Percentiles rank a stretch among this genome's conserved stretches.
These are phyloP conservation scores for Noctilio leporinus DNA, from an alignment of 2,113 vertebrate genomes.

Conservation along the genomic window DNA sequence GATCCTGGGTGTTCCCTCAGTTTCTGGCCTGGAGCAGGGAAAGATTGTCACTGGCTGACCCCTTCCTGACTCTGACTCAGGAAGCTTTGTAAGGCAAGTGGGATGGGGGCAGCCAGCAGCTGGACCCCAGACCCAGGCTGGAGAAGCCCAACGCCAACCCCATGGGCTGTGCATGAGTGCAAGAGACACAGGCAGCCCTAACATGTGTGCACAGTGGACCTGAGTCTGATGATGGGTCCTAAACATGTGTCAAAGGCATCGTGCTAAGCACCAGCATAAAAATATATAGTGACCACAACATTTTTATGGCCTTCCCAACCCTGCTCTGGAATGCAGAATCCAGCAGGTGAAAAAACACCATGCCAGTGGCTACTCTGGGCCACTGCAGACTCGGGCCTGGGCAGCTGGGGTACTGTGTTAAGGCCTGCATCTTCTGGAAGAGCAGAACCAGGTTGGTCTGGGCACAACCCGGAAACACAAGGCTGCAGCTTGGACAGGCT, in stretches of 20 bases:
- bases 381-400: not conserved
- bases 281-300: conserved; percentile 76
- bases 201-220: not conserved
- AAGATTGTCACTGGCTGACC: not conserved
- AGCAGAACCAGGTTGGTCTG: not conserved
- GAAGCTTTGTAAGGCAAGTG: not conserved
- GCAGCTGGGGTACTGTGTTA: not conserved
- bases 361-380: conserved; percentile 24
- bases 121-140: not conserved
- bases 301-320: conserved; percentile 76
- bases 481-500: too few species aligned
- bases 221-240: conserved; percentile 69
- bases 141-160: not conserved
- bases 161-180: not conserved
- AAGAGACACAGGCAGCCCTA: not conserved
- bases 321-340: conserved; percentile 70
- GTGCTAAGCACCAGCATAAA: conserved; percentile 78
- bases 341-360: conserved; percentile 82
- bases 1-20: not conserved
- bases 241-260: conserved; percentile 70
- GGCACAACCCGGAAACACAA: not conserved
- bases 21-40: not conserved
- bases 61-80: not conserved
- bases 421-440: not conserved
- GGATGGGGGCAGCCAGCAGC: not conserved